Evolutionary conservation across 2,888 invertebrate species (phyloP), one percentile per base, ranked within the genome.

Genomic region (Nematopogon swammerdamellus): DNA sequence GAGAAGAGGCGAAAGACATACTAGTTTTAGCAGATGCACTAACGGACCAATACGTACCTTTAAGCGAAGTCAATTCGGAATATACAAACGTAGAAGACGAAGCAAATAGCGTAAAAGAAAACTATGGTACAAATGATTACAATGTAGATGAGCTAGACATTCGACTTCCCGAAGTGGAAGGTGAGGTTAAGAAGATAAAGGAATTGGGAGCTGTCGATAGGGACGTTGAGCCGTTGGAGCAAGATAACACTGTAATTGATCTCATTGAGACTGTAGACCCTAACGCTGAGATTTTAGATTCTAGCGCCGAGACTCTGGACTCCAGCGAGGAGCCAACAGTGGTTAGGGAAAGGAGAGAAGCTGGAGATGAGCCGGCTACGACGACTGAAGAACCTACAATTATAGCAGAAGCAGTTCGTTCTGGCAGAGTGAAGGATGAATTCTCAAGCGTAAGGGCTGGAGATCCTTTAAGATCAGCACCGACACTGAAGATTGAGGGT

Each of bases 401-500:
- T 19, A 53, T 52, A 19, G 52, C 48, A 8, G 45, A 49, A 19
- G 50, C 46, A 17, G 18, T 52, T 53, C 3, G 46, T 50, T 11
- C 47, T 45, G 45, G 30, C 46, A 19, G 16, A 29, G 17, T 10
- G 36, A 43, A 25, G n/a, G 44, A 19, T 14, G 48, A 48, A 1
- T 43, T 43, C 4, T 43, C 48, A 20, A 19, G 4, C 1, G 43
- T 43, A 1, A 48, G 14, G 18, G 43, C 6, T 4, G 42, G 3
- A 2, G 16, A 25, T 5, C 29, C 29, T 30, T 14, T 25, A 6
- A 25, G 10, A 18, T 17, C 19, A 3, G 65, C 65, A 66, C 0
- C 62, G 54, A 47, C 57, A 58, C 3, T 80, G 0, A 59, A 62
- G 47, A 71, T 86, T 6, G 76, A 80, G 46, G 86, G 85, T 1